phyloP scores from a whole-genome alignment of 2,888 invertebrate species.

The Oxytorus armatus region DNA sequence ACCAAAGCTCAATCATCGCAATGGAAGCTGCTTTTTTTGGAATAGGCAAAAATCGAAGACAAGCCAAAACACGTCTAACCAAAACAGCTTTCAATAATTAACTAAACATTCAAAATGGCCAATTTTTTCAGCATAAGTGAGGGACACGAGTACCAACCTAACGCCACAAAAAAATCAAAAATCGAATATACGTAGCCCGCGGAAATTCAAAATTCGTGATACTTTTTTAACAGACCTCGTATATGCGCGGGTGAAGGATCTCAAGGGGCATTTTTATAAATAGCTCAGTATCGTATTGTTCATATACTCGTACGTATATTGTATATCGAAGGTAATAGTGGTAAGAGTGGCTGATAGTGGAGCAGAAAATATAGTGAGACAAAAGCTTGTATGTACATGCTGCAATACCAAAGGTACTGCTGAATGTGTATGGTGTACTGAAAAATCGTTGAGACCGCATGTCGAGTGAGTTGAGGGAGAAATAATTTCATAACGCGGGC shows the following conservation, averaged over 20 bases:
- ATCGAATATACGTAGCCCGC: no score
- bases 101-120: no score
- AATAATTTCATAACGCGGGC: constrained; percentile 41
- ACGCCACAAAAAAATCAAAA: no score
- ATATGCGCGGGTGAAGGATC: constrained; percentile 1
- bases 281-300: constrained; percentile 13
- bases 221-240: no score
- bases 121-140: no score
- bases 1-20: no score
- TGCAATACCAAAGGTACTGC: background rate
- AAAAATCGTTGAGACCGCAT: constrained; percentile 30
- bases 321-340: constrained; percentile 44
- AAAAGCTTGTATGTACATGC: constrained; percentile 19
- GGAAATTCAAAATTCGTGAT: no score
- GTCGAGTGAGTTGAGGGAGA: constrained; percentile 15
- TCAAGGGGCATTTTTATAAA: constrained; percentile 31
- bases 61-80: no score
- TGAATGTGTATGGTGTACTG: constrained; percentile 16
- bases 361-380: constrained; percentile 34
- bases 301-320: constrained; percentile 13
- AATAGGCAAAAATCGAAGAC: no score
- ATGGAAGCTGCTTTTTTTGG: no score
- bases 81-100: no score
- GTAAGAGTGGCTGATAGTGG: constrained; percentile 30
- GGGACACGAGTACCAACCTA: no score